phyloP scores from a whole-genome alignment of 2,888 invertebrate genomes.

The Ormyrus rosae region DNA sequence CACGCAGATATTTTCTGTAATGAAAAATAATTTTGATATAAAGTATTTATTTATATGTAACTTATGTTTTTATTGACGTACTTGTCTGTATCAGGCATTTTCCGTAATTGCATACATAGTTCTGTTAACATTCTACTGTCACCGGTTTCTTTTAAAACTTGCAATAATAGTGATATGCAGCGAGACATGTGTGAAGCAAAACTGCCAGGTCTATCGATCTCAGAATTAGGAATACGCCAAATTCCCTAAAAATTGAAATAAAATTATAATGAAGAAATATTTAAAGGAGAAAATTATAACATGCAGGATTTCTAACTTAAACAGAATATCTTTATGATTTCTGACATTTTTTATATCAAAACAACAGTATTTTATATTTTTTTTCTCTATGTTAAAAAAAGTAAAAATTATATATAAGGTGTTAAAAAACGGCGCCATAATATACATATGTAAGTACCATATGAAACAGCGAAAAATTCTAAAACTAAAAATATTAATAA shows the following conservation, averaged over 20 bases:
- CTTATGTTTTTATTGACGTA: conserved; percentile 72
- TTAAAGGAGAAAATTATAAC: not conserved
- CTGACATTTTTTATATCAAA: too few relatives aligned
- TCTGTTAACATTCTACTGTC: conserved; percentile 89
- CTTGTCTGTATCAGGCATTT: conserved; percentile 91
- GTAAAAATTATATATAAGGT: too few relatives aligned
- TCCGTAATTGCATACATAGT: conserved; percentile 86
- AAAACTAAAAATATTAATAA: too few relatives aligned
- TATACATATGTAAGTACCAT: too few relatives aligned
- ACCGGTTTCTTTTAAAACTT: conserved; percentile 86
- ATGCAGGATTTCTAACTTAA: too few relatives aligned
- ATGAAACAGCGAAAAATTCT: too few relatives aligned
- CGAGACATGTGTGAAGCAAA: conserved; percentile 94
- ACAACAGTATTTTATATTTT: too few relatives aligned
- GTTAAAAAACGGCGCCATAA: too few relatives aligned
- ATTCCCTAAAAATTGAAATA: conserved; percentile 81
- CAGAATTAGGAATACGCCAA: conserved; percentile 92
- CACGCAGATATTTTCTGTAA: conserved; percentile 84
- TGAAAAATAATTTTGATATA: not conserved
- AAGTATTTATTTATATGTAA: conserved; percentile 18
- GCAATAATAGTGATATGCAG: conserved; percentile 87
- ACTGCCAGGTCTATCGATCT: conserved; percentile 94
- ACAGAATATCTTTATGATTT: too few relatives aligned
- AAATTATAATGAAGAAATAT: conserved; percentile 1
- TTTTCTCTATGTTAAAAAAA: too few relatives aligned